Base-by-base conservation (phyloP, 2,797 vertebrate species). In the Pseudochirops cupreus region DNA sequence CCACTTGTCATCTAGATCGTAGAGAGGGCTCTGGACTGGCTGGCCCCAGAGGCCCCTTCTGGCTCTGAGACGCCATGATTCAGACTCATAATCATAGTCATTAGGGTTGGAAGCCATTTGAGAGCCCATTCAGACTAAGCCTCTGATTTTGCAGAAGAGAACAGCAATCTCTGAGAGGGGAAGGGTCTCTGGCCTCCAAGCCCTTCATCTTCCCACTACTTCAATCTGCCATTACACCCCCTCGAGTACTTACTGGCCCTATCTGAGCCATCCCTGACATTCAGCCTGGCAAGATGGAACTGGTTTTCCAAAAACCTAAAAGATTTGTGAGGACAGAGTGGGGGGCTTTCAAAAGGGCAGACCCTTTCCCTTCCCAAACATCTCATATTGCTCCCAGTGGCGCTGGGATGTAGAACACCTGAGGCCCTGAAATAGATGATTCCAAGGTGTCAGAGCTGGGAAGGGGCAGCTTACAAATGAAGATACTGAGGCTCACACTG, bases 221-320 rank as follows among this genome's bases (percentile, higher is more conserved):
- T 29, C 46, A 82, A 50, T 57, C 11, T 93, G 26, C 56, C 0
- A 39, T 58, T 94, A 82, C 92, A 95, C 93, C 58, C 56, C 92
- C 21, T 95, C 92, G 28, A n/a, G 46, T 92, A 94, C 90, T 95
- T 96, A 93, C 46, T 18, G 82, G 90, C 56, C 95, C 89, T 95
- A 21, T 94, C n/a, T 96, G 21, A 94, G 39, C 9, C 6, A 0
- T 21, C 67, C 39, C 10, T 21, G 18, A 39, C 74, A 82, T 46
- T 82, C 74, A 46, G n/a, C 5, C n/a, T 18, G n/a, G 16, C 33
- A 21, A 74, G n/a, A 74, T 21, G n/a, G 18, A 39, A 74, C 33
- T 14, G 62, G 0, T 74, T 39, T 9, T 33, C 59, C 59, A 39
- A n/a, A n/a, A n/a, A 39, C 3, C n/a, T 39, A 12, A 46, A 82